A percentile compares a stretch with the other conserved stretches of the same genome.
These are phyloP conservation scores for Gavialis gangeticus DNA, from an alignment of 2,113 vertebrate genomes.

Conservation along the genomic window DNA sequence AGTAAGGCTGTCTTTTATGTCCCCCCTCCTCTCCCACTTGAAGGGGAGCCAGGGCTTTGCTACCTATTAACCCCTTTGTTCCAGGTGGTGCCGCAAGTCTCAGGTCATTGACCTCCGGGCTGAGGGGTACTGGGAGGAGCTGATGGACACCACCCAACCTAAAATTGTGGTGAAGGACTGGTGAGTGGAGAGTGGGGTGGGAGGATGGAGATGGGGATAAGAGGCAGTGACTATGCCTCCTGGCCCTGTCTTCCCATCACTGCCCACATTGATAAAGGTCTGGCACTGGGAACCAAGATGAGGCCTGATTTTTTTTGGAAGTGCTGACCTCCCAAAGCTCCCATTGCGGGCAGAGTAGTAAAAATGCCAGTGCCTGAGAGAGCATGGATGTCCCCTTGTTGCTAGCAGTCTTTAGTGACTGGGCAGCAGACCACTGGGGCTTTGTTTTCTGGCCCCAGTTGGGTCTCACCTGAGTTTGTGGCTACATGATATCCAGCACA, in stretches of 20 bases:
- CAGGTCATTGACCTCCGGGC: slow-evolving; percentile 89
- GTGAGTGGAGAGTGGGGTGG: slow-evolving; percentile 75
- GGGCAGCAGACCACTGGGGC: neutral
- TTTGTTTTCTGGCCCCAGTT: neutral
- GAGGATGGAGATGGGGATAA: neutral
- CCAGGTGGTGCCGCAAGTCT: slow-evolving; percentile 89
- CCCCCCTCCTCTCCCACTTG: neutral
- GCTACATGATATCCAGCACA: neutral
- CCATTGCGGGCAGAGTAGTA: neutral
- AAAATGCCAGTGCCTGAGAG: neutral
- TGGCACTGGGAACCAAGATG: neutral
- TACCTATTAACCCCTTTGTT: neutral
- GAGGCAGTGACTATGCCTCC: neutral
- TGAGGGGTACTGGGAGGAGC: slow-evolving; percentile 86
- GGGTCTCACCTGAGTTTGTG: fast-evolving
- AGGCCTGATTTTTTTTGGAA: neutral
- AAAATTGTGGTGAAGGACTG: slow-evolving; percentile 89
- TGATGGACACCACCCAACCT: slow-evolving; percentile 88
- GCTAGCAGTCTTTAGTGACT: neutral
- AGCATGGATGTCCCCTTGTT: neutral
- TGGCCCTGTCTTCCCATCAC: neutral
- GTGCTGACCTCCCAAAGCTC: no score
- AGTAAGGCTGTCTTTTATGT: slow-evolving; percentile 75
- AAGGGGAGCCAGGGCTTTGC: neutral
- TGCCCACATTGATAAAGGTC: neutral